Percentiles rank a stretch among this genome's conserved stretches.
Evolutionary conservation across 2,888 invertebrate genomes (phyloP).

Genomic region (Dyspetes luteomarginatus): DNA sequence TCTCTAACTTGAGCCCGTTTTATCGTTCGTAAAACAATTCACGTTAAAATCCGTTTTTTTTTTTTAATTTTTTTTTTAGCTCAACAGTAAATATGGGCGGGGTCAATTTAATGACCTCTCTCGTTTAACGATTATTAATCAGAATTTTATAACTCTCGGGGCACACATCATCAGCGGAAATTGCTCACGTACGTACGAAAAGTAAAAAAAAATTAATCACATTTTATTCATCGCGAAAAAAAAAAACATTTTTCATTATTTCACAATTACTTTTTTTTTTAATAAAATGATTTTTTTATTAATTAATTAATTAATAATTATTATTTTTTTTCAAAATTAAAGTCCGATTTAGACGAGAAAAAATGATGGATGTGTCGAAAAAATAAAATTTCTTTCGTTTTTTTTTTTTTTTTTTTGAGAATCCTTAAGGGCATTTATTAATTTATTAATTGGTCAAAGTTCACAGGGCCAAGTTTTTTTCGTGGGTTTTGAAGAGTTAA

Average conservation of each 20-base stretch:
- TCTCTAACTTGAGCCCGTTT: conserved; percentile 50
- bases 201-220: background rate
- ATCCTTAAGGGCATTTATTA: conserved; percentile 10
- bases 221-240: no score
- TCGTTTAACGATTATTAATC: conserved; percentile 61
- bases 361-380: conserved; percentile 9
- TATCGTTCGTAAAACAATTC: conserved; percentile 66
- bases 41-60: conserved; percentile 18
- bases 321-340: no score
- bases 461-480: conserved; percentile 38
- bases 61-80: conserved; percentile 1
- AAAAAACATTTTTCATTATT: no score
- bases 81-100: conserved; percentile 13
- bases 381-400: background rate
- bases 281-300: no score
- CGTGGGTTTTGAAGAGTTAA: conserved; percentile 16
- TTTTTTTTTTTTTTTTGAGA: conserved; percentile 4
- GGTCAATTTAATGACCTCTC: conserved; percentile 65
- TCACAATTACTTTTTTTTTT: no score
- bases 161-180: conserved; percentile 6
- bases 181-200: background rate
- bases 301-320: no score
- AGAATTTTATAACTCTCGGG: conserved; percentile 52
- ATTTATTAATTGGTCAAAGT: conserved; percentile 41
- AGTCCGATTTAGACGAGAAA: no score